Evolutionary conservation across 2,888 invertebrate genomes (phyloP).

Genomic region (Lysandra coridon): DNA sequence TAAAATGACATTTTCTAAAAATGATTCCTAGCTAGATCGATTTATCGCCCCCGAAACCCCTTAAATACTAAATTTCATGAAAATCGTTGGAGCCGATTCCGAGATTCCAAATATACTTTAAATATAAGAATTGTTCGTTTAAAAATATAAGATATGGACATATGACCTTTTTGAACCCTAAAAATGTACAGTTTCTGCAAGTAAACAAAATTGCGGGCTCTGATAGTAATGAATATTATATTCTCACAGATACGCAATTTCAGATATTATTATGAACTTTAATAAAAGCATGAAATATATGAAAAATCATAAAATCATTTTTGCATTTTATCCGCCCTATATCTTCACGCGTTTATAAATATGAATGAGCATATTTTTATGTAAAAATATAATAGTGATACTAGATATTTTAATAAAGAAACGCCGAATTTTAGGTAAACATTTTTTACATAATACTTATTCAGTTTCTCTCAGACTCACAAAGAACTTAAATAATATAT

Average conservation of each 20-base stretch:
- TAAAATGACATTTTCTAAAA: too few species aligned
- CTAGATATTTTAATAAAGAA: not conserved
- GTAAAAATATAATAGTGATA: conserved; percentile 1
- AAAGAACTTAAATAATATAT: not conserved
- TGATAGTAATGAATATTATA: not conserved
- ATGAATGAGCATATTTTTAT: not conserved
- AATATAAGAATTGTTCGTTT: too few species aligned
- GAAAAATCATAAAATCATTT: conserved; percentile 2
- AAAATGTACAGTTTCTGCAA: not conserved
- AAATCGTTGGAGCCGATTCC: too few species aligned
- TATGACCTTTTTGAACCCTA: too few species aligned
- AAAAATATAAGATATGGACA: too few species aligned
- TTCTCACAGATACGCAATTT: not conserved
- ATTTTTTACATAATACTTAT: not conserved
- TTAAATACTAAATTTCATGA: too few species aligned
- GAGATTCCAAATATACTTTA: too few species aligned
- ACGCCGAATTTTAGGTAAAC: not conserved
- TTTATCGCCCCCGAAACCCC: too few species aligned
- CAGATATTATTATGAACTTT: not conserved
- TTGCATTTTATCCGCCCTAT: not conserved
- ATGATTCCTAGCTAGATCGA: too few species aligned
- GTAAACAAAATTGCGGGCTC: not conserved
- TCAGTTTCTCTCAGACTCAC: not conserved
- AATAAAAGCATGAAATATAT: not conserved
- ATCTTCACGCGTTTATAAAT: not conserved